Percentiles rank a stretch among this genome's conserved stretches.
phyloP scores from a whole-genome alignment of 2,888 invertebrate species.

The Sisyra nigra region DNA sequence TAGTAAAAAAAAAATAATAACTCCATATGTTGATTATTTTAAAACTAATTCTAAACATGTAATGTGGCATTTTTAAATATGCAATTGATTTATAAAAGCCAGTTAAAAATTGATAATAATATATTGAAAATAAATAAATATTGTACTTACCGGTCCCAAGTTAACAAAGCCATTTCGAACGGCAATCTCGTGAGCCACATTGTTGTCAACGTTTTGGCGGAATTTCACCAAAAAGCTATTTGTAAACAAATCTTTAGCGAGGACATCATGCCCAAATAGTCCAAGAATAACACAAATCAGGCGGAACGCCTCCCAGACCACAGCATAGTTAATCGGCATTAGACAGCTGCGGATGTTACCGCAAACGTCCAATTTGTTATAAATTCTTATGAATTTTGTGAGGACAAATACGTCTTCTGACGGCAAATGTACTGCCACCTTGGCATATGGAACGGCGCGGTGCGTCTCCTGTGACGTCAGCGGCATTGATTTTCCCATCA shows the following conservation, averaged over 20 bases:
- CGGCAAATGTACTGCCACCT: too few relatives aligned
- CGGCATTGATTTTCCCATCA: slow-evolving; percentile 2
- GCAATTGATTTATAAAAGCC: not conserved
- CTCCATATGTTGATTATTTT: too few relatives aligned
- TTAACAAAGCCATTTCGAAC: slow-evolving; percentile 84
- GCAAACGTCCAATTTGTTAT: not conserved
- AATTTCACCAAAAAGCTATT: slow-evolving; percentile 90
- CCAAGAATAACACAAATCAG: not conserved
- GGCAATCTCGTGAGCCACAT: slow-evolving; percentile 69
- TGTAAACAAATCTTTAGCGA: slow-evolving; percentile 62
- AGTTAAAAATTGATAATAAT: not conserved
- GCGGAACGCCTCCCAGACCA: slow-evolving; percentile 2
- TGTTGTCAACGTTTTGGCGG: slow-evolving; percentile 57
- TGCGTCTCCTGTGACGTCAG: slow-evolving; percentile 4
- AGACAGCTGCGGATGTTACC: not conserved
- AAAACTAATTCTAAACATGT: too few relatives aligned
- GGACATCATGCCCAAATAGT: not conserved
- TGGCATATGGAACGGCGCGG: not conserved
- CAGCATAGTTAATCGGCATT: slow-evolving; percentile 3
- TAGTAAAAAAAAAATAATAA: too few relatives aligned
- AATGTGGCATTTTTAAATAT: not conserved
- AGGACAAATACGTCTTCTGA: too few relatives aligned
- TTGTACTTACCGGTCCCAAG: slow-evolving; percentile 75
- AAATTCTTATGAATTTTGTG: too few relatives aligned
- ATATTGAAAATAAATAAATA: not conserved